Evolutionary conservation across 2,113 vertebrate genomes (phyloP).

Genomic region (Pampusana beccarii): DNA sequence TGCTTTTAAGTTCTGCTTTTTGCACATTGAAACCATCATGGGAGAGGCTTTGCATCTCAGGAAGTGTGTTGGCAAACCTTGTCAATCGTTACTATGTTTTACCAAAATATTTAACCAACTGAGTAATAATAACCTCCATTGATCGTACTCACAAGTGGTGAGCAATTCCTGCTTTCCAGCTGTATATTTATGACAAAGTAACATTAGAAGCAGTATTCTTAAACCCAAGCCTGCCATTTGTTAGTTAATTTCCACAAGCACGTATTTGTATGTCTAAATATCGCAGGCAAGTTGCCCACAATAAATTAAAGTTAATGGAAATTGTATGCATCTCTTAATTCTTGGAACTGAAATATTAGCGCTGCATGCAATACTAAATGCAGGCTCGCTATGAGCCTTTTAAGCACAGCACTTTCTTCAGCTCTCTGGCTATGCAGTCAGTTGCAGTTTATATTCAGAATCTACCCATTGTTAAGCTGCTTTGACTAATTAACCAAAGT

Average conservation of each 20-base stretch:
- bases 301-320: slow-evolving; percentile 21
- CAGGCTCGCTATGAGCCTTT: not conserved
- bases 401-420: slow-evolving; percentile 45
- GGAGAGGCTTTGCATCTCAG: not conserved
- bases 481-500: slow-evolving; percentile 54
- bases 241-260: slow-evolving; percentile 32
- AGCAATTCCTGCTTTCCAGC: not conserved
- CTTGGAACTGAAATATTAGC: not conserved
- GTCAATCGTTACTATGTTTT: not conserved
- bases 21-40: not conserved
- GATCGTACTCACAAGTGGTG: not conserved
- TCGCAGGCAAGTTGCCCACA: not conserved
- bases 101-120: slow-evolving; percentile 28
- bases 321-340: not conserved
- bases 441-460: slow-evolving; percentile 22
- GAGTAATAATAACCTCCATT: not conserved
- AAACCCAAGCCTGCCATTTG: not conserved
- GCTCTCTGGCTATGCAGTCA: not conserved
- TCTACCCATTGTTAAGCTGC: slow-evolving; percentile 4
- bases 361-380: slow-evolving; percentile 22
- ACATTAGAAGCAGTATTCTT: not conserved
- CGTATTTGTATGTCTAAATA: slow-evolving; percentile 8
- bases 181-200: not conserved
- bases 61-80: not conserved
- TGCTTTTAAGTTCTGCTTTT: not conserved